phyloP scores from a whole-genome alignment of 1,140 invertebrate genomes.

The Panagrolaimus sp. region DNA sequence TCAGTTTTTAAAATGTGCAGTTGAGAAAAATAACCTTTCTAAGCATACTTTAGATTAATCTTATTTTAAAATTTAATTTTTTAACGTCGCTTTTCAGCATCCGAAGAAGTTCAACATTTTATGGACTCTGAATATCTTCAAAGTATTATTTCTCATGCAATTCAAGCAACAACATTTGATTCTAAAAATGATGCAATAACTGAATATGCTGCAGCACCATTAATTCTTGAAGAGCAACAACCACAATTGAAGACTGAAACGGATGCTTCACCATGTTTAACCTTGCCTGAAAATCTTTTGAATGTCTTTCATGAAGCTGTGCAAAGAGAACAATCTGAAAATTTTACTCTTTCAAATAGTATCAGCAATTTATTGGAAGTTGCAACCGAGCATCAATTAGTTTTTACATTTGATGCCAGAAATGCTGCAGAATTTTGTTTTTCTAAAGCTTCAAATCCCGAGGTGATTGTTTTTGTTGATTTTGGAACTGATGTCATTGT shows the following conservation, averaged over 20 bases:
- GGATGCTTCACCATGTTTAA: not conserved
- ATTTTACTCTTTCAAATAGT: not conserved
- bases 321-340: not conserved
- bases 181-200: no score
- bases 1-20: no score
- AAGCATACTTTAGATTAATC: no score
- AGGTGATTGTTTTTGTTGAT: not conserved
- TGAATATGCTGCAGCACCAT: no score
- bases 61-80: no score
- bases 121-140: no score
- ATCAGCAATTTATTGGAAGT: not conserved
- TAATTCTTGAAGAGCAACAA: no score
- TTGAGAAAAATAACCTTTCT: no score
- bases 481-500: not conserved
- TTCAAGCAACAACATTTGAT: no score
- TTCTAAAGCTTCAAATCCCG: not conserved
- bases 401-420: not conserved
- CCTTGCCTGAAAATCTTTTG: not conserved
- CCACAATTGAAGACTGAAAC: not conserved
- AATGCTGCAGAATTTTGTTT: not conserved
- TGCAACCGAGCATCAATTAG: not conserved
- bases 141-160: no score
- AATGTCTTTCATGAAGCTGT: slow-evolving; percentile 7
- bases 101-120: no score
- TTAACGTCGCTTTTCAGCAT: no score